These are phyloP conservation scores for Cnemophilus loriae DNA, from an alignment of 2,113 vertebrate genomes.

Conservation along the genomic window DNA sequence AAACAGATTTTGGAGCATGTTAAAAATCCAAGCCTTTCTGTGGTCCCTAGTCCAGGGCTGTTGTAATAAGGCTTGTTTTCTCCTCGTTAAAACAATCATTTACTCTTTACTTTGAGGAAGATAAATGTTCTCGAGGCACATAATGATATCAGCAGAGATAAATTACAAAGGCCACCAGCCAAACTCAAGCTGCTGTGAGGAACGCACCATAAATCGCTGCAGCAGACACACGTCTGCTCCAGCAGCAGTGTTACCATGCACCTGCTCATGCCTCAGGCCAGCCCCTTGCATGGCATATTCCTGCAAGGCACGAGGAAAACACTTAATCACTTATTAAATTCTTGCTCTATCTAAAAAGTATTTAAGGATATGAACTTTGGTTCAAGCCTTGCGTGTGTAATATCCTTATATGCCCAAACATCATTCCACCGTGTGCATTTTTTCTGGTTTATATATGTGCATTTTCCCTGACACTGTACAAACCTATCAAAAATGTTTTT, in stretches of 20 bases:
- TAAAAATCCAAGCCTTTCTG: constrained; percentile 9
- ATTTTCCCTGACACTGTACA: background rate
- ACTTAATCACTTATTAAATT: background rate
- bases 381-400: background rate
- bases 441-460: background rate
- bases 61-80: constrained; percentile 27
- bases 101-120: constrained; percentile 33
- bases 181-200: background rate
- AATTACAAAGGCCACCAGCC: constrained; percentile 24
- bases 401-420: background rate
- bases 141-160: constrained; percentile 40
- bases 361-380: background rate
- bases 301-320: background rate
- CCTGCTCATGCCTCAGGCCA: background rate
- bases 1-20: constrained; percentile 12
- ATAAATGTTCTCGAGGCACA: constrained; percentile 19
- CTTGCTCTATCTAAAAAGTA: background rate
- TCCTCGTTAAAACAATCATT: constrained; percentile 20
- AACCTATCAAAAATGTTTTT: background rate
- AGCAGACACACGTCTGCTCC: background rate
- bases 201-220: background rate
- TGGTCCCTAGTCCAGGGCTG: background rate
- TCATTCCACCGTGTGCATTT: background rate
- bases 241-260: background rate
- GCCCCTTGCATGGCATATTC: background rate